These are phyloP conservation scores for Rhinella marina DNA, from an alignment of 2,797 vertebrate species.

Conservation along the genomic window DNA sequence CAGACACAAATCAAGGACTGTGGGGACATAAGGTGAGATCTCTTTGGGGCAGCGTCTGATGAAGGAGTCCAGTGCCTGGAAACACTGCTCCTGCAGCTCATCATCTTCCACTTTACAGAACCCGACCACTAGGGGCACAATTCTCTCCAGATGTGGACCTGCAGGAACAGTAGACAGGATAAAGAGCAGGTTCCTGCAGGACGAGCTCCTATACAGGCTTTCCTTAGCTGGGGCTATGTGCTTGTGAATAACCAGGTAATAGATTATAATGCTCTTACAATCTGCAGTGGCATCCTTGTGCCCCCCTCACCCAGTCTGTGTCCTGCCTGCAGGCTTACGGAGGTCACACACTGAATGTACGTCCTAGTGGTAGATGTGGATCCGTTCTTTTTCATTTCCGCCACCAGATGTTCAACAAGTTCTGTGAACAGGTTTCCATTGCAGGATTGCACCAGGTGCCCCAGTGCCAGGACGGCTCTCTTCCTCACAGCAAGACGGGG, in stretches of 20 bases:
- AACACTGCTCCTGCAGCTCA: slow-evolving; percentile 90
- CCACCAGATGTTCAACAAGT: slow-evolving; percentile 86
- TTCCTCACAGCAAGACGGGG: slow-evolving; percentile 92
- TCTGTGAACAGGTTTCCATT: slow-evolving; percentile 85
- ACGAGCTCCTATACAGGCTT: background rate
- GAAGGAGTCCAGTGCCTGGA: slow-evolving; percentile 94
- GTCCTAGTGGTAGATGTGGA: slow-evolving; percentile 84
- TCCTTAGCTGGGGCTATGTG: background rate
- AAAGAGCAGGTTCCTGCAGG: background rate
- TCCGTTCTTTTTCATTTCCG: slow-evolving; percentile 75
- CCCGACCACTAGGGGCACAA: slow-evolving; percentile 87
- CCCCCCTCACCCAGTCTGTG: slow-evolving; percentile 85
- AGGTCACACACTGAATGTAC: slow-evolving; percentile 91
- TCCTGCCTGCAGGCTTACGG: slow-evolving; percentile 89
- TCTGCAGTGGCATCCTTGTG: background rate
- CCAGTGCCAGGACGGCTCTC: slow-evolving; percentile 87
- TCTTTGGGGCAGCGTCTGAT: slow-evolving; percentile 88
- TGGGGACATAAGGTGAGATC: slow-evolving; percentile 84
- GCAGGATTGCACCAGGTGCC: slow-evolving; percentile 90
- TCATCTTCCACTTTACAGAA: slow-evolving; percentile 90
- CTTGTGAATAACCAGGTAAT: background rate
- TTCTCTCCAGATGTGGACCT: slow-evolving; percentile 90
- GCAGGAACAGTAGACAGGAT: slow-evolving; percentile 53
- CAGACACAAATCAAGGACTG: slow-evolving; percentile 85
- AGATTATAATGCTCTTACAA: background rate